Base-by-base conservation (phyloP, 2,797 vertebrate genomes). In the Naso thynnoides region DNA sequence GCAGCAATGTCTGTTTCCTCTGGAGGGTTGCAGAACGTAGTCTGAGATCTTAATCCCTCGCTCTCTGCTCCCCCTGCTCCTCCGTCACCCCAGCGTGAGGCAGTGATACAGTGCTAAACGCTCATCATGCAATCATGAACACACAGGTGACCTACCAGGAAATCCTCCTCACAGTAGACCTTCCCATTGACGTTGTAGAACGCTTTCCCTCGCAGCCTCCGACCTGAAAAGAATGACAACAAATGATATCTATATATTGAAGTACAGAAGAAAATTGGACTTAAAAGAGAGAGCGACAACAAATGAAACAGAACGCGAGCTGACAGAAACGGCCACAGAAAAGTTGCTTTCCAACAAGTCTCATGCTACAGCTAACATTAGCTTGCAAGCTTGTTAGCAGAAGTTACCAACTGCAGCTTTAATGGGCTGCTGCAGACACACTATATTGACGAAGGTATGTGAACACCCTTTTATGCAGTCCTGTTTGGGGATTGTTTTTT, bases 161-260 rank as follows among this genome's bases (percentile, higher is more conserved):
- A 99, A 87, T 99, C 98, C 91, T 99, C 98, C 89, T 99, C 97
- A 79, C 98, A 99, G 90, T 99, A 99, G 79, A 99, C 98, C 79
- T 97, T 98, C 70, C 98, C 97, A 6, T 96, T 98, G 87, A 99
- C 96, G 0, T 97, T 99, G 94, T 99, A 99, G 94, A 99, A 99
- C 0, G 98, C 98, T 88, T 99, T 99, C 63, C 98, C 98, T 56
- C 98, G 95, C 60, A 99, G 94, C 78, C 98, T 94, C 92, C 98
- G 95, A 81, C 98, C 98, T 99, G 90, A 67, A 26, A 70, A 66
- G 10, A 74, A 38, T 52, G 6, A 72, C 27, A n/a, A 19, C 36
- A 19, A 16, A 57, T 47, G 1, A 45, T 64, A 47, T 56, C 29
- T n/a, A 53, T 21, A 70, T 38, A 29, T 27, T 39, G 2, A 23